phyloP scores from a whole-genome alignment of 1,140 invertebrate species.

The Heliconius melpomene region DNA sequence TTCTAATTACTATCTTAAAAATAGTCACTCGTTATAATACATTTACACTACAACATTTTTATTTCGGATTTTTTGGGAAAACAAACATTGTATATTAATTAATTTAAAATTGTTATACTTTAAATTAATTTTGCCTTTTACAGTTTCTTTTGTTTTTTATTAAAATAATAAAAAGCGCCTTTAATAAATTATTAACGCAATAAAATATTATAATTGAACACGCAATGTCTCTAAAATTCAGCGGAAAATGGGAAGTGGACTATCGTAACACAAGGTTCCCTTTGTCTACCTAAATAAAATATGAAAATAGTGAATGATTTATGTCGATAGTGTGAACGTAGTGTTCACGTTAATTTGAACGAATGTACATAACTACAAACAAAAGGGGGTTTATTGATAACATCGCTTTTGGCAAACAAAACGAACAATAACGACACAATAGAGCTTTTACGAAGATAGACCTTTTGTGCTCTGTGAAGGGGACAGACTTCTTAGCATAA shows the following conservation, averaged over 20 bases:
- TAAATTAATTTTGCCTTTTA: too few species aligned
- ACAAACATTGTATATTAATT: too few species aligned
- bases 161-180: background rate
- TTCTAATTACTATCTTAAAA: conserved; percentile 20
- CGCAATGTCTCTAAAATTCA: too few species aligned
- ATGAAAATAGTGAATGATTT: conserved; percentile 14
- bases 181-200: background rate
- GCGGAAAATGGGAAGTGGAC: too few species aligned
- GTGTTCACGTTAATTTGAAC: conserved; percentile 26
- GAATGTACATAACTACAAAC: conserved; percentile 33
- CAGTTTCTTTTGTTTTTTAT: too few species aligned
- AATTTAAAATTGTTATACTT: too few species aligned
- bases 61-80: background rate
- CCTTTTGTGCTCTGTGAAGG: conserved; percentile 51
- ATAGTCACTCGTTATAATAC: conserved; percentile 10
- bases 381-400: conserved; percentile 53
- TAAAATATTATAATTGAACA: too few species aligned
- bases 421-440: conserved; percentile 67
- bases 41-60: background rate
- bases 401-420: conserved; percentile 58
- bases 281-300: background rate
- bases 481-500: conserved; percentile 49
- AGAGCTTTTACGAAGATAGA: conserved; percentile 61
- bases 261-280: too few species aligned
- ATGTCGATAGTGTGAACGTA: background rate